Percentiles rank a stretch among this genome's conserved stretches.
These are phyloP conservation scores for Entomyzon cyanotis DNA, from an alignment of 2,113 vertebrate genomes.

Conservation along the genomic window DNA sequence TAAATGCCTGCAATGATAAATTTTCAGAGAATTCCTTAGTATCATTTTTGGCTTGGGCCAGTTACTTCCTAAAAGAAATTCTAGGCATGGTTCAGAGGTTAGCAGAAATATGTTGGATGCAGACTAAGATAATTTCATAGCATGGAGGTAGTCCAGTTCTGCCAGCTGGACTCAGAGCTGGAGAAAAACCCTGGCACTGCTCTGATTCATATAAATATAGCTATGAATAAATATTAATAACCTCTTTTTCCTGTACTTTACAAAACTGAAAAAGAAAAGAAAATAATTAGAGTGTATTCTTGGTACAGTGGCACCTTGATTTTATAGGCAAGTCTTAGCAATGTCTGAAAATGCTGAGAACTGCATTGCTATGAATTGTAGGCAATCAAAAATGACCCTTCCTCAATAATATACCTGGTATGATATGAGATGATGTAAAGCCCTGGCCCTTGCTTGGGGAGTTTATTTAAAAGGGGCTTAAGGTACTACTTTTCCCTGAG, in stretches of 20 bases:
- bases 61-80: not conserved
- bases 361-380: not conserved
- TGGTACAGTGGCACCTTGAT: not conserved
- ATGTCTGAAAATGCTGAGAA: not conserved
- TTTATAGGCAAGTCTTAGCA: not conserved
- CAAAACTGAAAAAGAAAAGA: not conserved
- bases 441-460: accelerated
- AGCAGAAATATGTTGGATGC: not conserved
- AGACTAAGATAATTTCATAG: not conserved
- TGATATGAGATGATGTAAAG: not conserved
- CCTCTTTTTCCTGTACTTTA: not conserved
- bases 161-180: slow-evolving; percentile 17
- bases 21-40: not conserved
- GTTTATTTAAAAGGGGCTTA: not conserved
- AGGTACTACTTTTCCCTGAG: not conserved
- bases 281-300: not conserved
- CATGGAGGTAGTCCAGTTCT: not conserved
- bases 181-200: not conserved
- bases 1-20: not conserved
- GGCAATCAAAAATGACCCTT: not conserved
- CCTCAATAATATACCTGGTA: not conserved
- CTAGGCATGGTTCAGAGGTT: not conserved
- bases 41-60: not conserved
- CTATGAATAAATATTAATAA: not conserved
- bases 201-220: not conserved